phyloP scores from a whole-genome alignment of 2,888 invertebrate genomes.

The Lomographa bimaculata region DNA sequence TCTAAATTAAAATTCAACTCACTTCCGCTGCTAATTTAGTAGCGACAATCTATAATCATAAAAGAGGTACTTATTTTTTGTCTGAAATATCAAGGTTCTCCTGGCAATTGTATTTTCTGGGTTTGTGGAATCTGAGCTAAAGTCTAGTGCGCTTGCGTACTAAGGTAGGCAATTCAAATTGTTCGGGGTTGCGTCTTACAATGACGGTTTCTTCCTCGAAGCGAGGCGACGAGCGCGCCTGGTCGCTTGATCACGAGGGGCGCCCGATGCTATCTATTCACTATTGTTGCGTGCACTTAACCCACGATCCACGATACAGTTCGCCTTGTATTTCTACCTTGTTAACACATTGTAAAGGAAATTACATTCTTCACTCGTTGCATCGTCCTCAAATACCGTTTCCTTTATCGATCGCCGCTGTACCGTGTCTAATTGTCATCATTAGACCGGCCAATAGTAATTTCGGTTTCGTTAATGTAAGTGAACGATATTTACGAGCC shows the following conservation, averaged over 20 bases:
- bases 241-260: conserved; percentile 48
- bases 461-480: conserved; percentile 35
- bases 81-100: no score
- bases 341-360: conserved; percentile 82
- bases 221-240: conserved; percentile 44
- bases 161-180: conserved; percentile 34
- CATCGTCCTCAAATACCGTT: conserved; percentile 63
- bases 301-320: conserved; percentile 71
- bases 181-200: conserved; percentile 35
- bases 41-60: no score
- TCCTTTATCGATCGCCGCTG: conserved; percentile 75
- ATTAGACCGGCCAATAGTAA: conserved; percentile 63
- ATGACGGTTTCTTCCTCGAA: conserved; percentile 46
- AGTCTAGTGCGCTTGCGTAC: conserved; percentile 37
- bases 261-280: conserved; percentile 73
- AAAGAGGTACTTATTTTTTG: no score
- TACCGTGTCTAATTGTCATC: conserved; percentile 70
- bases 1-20: no score
- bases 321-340: conserved; percentile 66
- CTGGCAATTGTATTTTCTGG: no score
- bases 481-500: conserved; percentile 29
- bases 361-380: conserved; percentile 76
- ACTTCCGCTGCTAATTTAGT: no score
- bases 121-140: conserved; percentile 13
- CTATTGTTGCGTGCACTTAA: conserved; percentile 80